Base-by-base conservation (phyloP, 2,113 vertebrate genomes). In the Eretmochelys imbricata region DNA sequence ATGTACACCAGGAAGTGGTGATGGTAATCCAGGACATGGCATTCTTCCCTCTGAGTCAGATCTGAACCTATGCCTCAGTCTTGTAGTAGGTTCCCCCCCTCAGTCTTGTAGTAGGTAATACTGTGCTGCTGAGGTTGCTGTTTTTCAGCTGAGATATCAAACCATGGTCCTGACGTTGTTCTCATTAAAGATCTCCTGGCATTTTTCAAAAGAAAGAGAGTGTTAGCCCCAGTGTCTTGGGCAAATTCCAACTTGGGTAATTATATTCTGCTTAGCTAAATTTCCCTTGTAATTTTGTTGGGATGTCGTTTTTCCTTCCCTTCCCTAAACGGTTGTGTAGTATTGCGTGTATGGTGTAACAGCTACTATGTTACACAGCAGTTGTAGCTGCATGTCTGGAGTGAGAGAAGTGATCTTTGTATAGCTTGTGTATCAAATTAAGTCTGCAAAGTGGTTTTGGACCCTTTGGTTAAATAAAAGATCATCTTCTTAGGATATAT, bases 131-230 rank as follows among this genome's bases (percentile, higher is more conserved):
- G 97, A 94, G 94, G 88, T 91, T 94, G 91, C 94, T 94, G 2
- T 97, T 93, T 96, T 97, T 97, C 95, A 96, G 95, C 94, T 96
- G 93, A 95, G 95, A 85, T 92, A 97, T 96, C 94, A 96, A 89
- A 96, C 92, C 92, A 96, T 96, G 94, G 96, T 95, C 94, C 80
- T 3, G 96, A 97, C 96, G 94, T 92, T 96, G 92, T 93, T 97
- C 95, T 97, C 96, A 97, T 97, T 98, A 97, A 96, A 97, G 95
- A 96, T 96, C 96, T 97, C 95, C 84, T 96, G 96, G 94, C 97
- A 97, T 91, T 96, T 97, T 96, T 95, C 90, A 94, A 95, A 96
- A 97, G 80, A 88, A 85, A 95, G 82, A 96, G 87, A 96, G 85
- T 91, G 93, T 95, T 94, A 97, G 94, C 96, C 91, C 93, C 89